Conservation (phyloP, 2,797 vertebrate species). For the Microhierax caerulescens region DNA sequence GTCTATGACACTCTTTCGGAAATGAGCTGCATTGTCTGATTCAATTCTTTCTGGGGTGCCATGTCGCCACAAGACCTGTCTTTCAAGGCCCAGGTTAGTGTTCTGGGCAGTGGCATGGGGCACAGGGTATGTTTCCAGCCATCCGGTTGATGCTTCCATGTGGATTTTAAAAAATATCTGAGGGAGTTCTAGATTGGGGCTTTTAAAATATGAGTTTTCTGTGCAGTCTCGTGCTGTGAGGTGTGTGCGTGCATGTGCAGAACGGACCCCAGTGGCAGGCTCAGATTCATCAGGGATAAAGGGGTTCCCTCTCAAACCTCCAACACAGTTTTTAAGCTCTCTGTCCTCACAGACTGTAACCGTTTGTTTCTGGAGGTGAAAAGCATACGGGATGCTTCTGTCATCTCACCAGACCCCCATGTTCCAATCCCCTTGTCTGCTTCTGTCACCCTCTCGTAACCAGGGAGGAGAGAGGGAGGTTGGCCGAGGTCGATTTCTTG, state of each 20-base stretch:
- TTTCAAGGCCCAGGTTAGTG: too few relatives aligned
- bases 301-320: background rate
- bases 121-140: too few relatives aligned
- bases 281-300: background rate
- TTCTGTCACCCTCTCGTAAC: background rate
- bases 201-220: background rate
- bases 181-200: background rate
- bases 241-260: background rate
- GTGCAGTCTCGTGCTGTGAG: background rate
- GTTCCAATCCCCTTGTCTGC: background rate
- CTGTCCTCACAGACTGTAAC: too few relatives aligned
- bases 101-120: too few relatives aligned
- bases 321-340: background rate
- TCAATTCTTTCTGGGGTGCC: too few relatives aligned
- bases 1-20: too few relatives aligned
- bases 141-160: background rate
- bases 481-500: background rate
- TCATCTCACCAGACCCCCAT: background rate
- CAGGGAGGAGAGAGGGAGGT: background rate
- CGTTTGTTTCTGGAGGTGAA: background rate
- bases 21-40: too few relatives aligned
- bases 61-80: too few relatives aligned
- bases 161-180: background rate
- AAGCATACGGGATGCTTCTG: background rate
- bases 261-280: fast-evolving